Conservation (phyloP, 2,113 vertebrate species). For the Mobula hypostoma region DNA sequence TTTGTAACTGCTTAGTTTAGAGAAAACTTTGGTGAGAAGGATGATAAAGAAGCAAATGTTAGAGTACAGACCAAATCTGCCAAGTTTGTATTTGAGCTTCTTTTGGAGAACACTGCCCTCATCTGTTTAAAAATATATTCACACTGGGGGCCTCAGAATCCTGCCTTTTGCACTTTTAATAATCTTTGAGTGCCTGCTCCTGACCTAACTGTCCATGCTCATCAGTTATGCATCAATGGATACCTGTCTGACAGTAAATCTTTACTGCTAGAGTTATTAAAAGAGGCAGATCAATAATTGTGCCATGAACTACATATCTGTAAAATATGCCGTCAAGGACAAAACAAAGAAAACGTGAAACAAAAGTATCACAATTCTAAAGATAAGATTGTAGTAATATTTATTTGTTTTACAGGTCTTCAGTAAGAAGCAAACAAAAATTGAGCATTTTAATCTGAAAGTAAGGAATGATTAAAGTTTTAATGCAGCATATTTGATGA, state of each 20-base stretch:
- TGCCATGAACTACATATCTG: neutral
- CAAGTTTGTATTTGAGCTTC: neutral
- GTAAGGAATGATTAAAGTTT: neutral
- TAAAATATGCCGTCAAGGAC: neutral
- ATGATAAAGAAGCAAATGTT: neutral
- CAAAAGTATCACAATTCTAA: constrained; percentile 25
- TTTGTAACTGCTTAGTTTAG: neutral
- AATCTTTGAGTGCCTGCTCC: neutral
- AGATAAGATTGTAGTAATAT: neutral
- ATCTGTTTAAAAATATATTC: neutral
- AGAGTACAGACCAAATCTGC: neutral
- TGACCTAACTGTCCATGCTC: neutral
- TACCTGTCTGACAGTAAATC: constrained; percentile 10
- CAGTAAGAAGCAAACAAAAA: neutral
- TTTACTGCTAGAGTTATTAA: neutral
- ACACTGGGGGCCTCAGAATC: neutral
- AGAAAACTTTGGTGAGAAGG: neutral
- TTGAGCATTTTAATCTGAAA: neutral
- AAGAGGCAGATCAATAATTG: constrained; percentile 26
- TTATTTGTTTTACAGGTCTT: neutral
- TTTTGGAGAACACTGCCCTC: constrained; percentile 27
- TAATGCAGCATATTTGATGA: neutral
- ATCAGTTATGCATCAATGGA: neutral
- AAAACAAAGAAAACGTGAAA: neutral
- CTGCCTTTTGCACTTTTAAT: neutral